Conservation (phyloP, 92 coral and sea anemone genomes). For the Epizoanthus rinbou region DNA sequence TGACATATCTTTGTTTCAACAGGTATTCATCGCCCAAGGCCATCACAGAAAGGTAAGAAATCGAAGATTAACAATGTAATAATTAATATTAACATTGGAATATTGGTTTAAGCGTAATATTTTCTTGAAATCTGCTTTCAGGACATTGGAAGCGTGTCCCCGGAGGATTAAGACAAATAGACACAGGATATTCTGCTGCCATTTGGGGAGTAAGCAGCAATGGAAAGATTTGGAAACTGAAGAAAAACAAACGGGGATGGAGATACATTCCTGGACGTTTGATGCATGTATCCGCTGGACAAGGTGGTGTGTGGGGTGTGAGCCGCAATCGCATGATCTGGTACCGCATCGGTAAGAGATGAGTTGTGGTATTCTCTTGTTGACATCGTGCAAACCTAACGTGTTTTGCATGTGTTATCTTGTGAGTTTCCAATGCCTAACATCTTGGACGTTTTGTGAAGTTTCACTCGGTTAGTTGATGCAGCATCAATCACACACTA, state of each 20-base stretch:
- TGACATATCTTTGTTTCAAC: not conserved
- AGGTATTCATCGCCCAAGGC: slow-evolving; percentile 29
- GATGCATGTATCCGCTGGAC: slow-evolving; percentile 38
- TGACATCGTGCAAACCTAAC: too few relatives aligned
- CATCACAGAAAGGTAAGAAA: slow-evolving; percentile 21
- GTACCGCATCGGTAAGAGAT: slow-evolving; percentile 24
- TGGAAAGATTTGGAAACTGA: slow-evolving; percentile 38
- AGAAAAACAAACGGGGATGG: slow-evolving; percentile 26
- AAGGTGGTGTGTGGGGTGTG: slow-evolving; percentile 54
- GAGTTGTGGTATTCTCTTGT: too few relatives aligned
- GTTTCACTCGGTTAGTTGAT: too few relatives aligned
- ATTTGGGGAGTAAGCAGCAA: slow-evolving; percentile 34
- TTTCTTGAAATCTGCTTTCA: not conserved
- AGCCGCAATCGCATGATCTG: slow-evolving; percentile 8
- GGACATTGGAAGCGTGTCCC: slow-evolving; percentile 34
- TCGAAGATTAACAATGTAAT: too few relatives aligned
- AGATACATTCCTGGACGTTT: slow-evolving; percentile 27
- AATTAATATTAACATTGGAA: too few relatives aligned
- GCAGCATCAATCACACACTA: too few relatives aligned
- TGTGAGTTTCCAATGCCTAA: too few relatives aligned
- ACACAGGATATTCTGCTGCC: slow-evolving; percentile 31
- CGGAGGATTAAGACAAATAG: slow-evolving; percentile 33
- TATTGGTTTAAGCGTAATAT: too few relatives aligned
- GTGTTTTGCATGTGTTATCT: too few relatives aligned
- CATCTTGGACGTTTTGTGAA: too few relatives aligned